Conservation (phyloP, 2,888 invertebrate genomes). For the Eupithecia subfuscata region DNA sequence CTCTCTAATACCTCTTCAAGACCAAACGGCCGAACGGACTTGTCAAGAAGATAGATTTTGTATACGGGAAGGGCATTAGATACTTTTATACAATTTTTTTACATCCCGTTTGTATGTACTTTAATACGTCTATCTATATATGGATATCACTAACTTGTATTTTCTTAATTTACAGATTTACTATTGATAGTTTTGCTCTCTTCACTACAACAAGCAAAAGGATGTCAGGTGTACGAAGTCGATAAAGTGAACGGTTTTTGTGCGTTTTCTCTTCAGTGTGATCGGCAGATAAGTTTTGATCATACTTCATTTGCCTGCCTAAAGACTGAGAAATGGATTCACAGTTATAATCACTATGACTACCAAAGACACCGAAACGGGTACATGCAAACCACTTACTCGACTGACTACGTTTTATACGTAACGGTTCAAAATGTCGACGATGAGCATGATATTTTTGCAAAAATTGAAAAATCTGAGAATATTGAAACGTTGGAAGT, state of each 20-base stretch:
- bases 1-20: neutral
- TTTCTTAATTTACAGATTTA: constrained; percentile 20
- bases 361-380: neutral
- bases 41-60: neutral
- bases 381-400: constrained; percentile 1
- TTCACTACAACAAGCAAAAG: constrained; percentile 9
- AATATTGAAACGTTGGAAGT: constrained; percentile 23
- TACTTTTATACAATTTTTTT: no score
- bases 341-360: neutral
- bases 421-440: constrained; percentile 14
- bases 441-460: constrained; percentile 26
- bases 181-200: neutral
- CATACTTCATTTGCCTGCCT: constrained; percentile 17
- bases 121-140: neutral
- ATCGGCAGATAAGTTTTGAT: constrained; percentile 1
- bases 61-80: neutral
- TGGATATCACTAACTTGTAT: neutral
- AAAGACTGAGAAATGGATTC: neutral
- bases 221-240: constrained; percentile 7
- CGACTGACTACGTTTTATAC: constrained; percentile 15
- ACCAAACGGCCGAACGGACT: neutral
- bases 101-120: no score
- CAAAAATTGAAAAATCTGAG: neutral
- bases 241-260: constrained; percentile 13
- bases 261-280: constrained; percentile 17